phyloP scores from a whole-genome alignment of 2,797 vertebrate species.

The Trematomus bernacchii region DNA sequence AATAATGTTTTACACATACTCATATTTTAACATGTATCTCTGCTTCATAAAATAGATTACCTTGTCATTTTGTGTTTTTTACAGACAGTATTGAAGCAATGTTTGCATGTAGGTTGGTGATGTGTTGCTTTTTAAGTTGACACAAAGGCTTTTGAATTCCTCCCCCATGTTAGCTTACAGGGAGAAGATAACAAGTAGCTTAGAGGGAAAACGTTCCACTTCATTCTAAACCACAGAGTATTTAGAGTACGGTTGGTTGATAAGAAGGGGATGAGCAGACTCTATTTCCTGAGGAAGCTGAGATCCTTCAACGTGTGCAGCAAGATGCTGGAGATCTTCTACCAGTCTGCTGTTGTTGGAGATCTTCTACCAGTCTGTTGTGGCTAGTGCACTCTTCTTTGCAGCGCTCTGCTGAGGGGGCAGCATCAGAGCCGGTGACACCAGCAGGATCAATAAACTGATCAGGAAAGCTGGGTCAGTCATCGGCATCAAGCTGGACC shows the following conservation, averaged over 20 bases:
- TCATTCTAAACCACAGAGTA: slow-evolving; percentile 9
- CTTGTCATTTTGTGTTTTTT: background rate
- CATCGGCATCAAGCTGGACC: no score
- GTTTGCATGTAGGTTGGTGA: background rate
- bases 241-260: slow-evolving; percentile 19
- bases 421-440: no score
- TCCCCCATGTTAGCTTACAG: background rate
- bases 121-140: background rate
- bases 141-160: background rate
- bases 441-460: no score
- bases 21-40: background rate
- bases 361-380: no score
- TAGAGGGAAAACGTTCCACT: slow-evolving; percentile 9
- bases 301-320: no score
- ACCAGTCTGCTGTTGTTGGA: no score
- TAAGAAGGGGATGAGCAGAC: background rate
- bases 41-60: background rate
- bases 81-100: background rate
- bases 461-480: no score
- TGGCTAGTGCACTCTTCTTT: no score
- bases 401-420: no score
- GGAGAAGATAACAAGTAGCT: slow-evolving; percentile 14
- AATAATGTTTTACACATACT: slow-evolving; percentile 32
- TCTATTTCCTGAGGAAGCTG: no score
- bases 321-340: no score